Base-by-base conservation (phyloP, 2,113 vertebrate species). In the Pseudopodoces humilis region DNA sequence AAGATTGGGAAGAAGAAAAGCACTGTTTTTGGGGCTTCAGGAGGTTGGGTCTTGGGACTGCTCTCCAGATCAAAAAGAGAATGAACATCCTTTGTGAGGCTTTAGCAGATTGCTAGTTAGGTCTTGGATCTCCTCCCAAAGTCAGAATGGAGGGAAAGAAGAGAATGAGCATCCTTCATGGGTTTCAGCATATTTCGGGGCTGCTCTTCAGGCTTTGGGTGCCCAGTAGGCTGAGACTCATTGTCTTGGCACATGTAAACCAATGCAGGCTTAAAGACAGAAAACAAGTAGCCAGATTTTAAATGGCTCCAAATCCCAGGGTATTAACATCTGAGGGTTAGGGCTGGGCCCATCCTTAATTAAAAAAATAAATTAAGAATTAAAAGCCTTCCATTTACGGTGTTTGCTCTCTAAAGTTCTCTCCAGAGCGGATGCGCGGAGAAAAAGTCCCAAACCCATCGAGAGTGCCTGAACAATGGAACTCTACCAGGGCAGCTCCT, bases 351-450 rank as follows among this genome's bases (percentile, higher is more conserved):
- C 74, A 46, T 47, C 53, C 78, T 60, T 87, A 89, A 94, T 85
- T 81, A 5, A 86, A 94, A 94, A 91, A 78, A 76, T 10, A 63
- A 82, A 86, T 83, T 39, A 67, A 82, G 56, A 83, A 82, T 91
- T 74, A 52, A 64, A 86, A 94, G 25, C n/a, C 41, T 94, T 81
- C 69, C 58, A 76, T 92, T 84, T 92, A 65, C n/a, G 3, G 58
- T 13, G 2, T 62, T 90, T 71, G 25, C 72, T 86, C 69, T 86
- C 46, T 49, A 14, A 83, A 77, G 44, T 69, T 85, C 3, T 3
- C 56, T 92, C 31, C 4, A 2, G 60, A 95, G 53, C 1, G 0
- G 47, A 62, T 10, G 2, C 0, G 0, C 47, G 28, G 77, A 83
- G 91, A 67, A 83, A 39, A 46, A 88, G 76, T 50, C 64, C 68